These are phyloP conservation scores for Pyrgilauda ruficollis DNA, from an alignment of 2,113 vertebrate species.

Conservation along the genomic window DNA sequence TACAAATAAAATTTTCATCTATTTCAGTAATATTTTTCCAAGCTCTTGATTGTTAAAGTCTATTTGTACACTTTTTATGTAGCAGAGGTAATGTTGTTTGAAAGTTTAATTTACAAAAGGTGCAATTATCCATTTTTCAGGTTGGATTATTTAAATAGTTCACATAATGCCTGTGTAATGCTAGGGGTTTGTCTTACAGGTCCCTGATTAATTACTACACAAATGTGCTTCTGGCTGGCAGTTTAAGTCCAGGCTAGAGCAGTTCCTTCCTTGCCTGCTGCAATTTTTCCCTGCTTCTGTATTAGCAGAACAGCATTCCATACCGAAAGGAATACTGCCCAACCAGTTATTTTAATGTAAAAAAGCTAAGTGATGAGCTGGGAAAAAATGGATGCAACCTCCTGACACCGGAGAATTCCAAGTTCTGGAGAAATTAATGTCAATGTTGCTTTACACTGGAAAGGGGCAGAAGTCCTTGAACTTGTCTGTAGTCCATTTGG, in stretches of 20 bases:
- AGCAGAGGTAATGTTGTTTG: not conserved
- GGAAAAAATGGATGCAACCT: not conserved
- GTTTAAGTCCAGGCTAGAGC: not conserved
- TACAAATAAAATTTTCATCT: not conserved
- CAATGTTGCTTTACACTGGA: not conserved
- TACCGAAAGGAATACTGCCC: not conserved
- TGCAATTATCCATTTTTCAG: not conserved
- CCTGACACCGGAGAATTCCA: not conserved
- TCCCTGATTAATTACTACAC: not conserved
- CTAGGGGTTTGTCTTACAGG: not conserved
- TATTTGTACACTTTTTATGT: not conserved
- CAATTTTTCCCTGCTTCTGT: not conserved
- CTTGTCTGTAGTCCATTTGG: not conserved
- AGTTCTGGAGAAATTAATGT: slow-evolving; percentile 3
- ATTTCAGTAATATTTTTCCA: not conserved
- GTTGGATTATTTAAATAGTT: not conserved
- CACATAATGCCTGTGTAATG: not conserved
- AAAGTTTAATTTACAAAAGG: not conserved
- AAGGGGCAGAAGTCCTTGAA: not conserved
- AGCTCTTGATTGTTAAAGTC: not conserved
- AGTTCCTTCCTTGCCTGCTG: not conserved
- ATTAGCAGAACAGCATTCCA: not conserved
- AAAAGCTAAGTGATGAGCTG: not conserved
- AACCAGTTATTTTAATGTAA: not conserved
- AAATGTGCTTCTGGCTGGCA: not conserved